Conservation (phyloP, 2,888 invertebrate species). For the Eilema depressum region DNA sequence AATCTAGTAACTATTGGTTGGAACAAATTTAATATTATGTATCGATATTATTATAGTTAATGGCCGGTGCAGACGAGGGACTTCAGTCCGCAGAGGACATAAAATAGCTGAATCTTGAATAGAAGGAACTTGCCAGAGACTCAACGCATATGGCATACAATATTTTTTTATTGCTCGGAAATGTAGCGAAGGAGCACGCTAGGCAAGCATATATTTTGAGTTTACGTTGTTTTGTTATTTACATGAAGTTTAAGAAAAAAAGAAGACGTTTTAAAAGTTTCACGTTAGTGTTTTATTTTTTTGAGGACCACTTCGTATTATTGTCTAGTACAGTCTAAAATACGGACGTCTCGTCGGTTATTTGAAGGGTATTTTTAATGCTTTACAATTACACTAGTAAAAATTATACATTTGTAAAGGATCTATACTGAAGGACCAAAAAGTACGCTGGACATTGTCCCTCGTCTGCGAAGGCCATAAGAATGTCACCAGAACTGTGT, state of each 20-base stretch:
- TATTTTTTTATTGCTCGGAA: background rate
- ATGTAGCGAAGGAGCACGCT: background rate
- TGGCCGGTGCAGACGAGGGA: background rate
- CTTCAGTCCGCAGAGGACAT: background rate
- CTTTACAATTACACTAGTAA: background rate
- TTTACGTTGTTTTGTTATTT: background rate
- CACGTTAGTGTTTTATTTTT: background rate
- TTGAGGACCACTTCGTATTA: background rate
- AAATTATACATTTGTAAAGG: background rate
- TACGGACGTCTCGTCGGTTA: too few species aligned
- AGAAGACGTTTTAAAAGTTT: too few species aligned
- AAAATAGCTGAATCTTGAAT: background rate
- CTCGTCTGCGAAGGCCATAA: conserved; percentile 3
- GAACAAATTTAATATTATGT: conserved; percentile 17
- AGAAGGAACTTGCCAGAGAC: background rate
- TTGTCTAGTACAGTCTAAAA: too few species aligned
- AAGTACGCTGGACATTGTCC: background rate
- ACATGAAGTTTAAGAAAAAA: background rate
- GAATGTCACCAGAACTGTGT: conserved; percentile 13
- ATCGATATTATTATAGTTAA: background rate
- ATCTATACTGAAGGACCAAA: background rate
- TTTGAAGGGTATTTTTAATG: background rate
- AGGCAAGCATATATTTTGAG: background rate
- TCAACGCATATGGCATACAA: background rate
- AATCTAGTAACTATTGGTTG: conserved; percentile 6